phyloP scores from a whole-genome alignment of 2,113 vertebrate species.

The Thryonomys swinderianus region DNA sequence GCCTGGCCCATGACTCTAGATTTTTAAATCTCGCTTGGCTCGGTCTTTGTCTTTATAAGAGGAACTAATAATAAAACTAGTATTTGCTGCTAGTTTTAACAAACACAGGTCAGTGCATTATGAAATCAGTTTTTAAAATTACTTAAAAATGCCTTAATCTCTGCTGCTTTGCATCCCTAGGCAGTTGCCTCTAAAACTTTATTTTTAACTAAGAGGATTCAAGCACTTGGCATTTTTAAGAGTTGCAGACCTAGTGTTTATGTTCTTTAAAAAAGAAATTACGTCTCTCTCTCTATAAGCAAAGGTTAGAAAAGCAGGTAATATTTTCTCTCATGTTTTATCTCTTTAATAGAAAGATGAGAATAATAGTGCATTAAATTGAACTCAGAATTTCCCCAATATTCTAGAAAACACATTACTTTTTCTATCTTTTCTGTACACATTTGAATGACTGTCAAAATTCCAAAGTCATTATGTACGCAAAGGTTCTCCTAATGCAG shows the following conservation, averaged over 20 bases:
- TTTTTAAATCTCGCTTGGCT: neutral
- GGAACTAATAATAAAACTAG: neutral
- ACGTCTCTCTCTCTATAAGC: slow-evolving; percentile 50
- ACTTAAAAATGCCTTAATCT: slow-evolving; percentile 2
- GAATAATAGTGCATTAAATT: slow-evolving; percentile 66
- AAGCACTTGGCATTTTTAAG: slow-evolving; percentile 48
- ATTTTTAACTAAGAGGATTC: slow-evolving; percentile 54
- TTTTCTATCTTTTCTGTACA: slow-evolving; percentile 56
- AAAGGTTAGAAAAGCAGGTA: slow-evolving; percentile 31
- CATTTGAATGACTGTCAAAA: slow-evolving; percentile 55
- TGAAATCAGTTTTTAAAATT: neutral
- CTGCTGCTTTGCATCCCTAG: neutral
- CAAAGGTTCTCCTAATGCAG: neutral
- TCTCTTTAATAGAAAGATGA: slow-evolving; percentile 68
- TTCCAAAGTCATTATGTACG: neutral
- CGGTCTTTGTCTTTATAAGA: neutral
- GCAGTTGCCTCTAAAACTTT: neutral
- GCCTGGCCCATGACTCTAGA: neutral
- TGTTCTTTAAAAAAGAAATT: slow-evolving; percentile 63
- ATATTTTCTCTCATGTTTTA: slow-evolving; percentile 68
- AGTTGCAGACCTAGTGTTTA: slow-evolving; percentile 25
- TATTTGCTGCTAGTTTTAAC: neutral
- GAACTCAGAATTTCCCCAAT: slow-evolving; percentile 8
- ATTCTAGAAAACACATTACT: slow-evolving; percentile 19
- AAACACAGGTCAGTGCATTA: neutral